Evolutionary conservation across 2,113 vertebrate genomes (phyloP).

Genomic region (Gavia stellata): DNA sequence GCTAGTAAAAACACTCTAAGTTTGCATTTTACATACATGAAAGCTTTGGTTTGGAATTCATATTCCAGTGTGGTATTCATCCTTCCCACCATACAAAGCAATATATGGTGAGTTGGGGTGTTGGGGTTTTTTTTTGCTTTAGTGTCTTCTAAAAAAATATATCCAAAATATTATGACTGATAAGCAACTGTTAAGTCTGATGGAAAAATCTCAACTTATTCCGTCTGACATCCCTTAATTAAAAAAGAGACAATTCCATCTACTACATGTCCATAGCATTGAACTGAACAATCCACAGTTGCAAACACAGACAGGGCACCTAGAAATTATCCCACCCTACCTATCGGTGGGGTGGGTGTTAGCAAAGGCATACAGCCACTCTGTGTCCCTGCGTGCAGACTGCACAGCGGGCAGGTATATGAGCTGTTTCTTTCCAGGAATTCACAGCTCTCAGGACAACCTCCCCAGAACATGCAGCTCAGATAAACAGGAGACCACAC

Average conservation of each 20-base stretch:
- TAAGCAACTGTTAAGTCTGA: not conserved
- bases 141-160: not conserved
- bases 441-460: not conserved
- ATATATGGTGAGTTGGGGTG: not conserved
- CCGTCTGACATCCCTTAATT: not conserved
- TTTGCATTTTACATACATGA: not conserved
- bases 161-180: not conserved
- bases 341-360: fast-evolving
- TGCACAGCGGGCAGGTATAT: not conserved
- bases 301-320: not conserved
- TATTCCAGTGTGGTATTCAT: not conserved
- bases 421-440: not conserved
- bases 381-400: not conserved
- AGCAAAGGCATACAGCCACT: not conserved
- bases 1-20: not conserved
- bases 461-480: not conserved
- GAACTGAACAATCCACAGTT: not conserved
- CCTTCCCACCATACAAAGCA: not conserved
- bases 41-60: not conserved
- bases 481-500: not conserved
- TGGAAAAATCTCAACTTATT: not conserved
- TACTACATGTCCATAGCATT: not conserved
- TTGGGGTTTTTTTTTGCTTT: not conserved
- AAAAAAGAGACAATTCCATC: not conserved
- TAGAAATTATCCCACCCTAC: not conserved